These are phyloP conservation scores for Astatotilapia flaviijosephi DNA, from an alignment of 2,113 vertebrate species.

Conservation along the genomic window DNA sequence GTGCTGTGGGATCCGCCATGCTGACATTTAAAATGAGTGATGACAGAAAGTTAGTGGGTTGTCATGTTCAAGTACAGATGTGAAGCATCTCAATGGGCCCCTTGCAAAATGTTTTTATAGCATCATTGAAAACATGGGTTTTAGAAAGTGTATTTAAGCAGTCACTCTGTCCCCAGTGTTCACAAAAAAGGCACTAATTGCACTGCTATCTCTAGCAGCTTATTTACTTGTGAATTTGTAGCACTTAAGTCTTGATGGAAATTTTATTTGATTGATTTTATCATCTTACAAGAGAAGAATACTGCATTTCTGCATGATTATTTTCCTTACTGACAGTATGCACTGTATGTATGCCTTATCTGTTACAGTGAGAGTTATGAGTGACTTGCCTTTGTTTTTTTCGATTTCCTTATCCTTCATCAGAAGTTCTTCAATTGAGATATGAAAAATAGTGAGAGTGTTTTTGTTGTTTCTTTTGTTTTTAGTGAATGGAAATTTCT, in stretches of 20 bases:
- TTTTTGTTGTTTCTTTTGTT: not conserved
- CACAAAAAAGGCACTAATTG: not conserved
- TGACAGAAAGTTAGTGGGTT: not conserved
- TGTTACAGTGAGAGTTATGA: not conserved
- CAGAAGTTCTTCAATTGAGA: not conserved
- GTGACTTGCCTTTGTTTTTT: not conserved
- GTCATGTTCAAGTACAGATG: not conserved
- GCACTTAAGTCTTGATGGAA: not conserved
- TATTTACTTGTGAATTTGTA: not conserved
- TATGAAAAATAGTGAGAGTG: not conserved
- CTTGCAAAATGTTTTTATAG: not conserved
- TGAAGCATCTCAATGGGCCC: not conserved
- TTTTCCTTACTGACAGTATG: not conserved
- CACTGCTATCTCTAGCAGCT: not conserved
- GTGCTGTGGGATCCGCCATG: not conserved
- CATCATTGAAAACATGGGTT: not conserved
- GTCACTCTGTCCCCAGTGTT: not conserved
- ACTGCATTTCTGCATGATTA: not conserved
- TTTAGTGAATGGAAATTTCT: not conserved
- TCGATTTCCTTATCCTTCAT: not conserved
- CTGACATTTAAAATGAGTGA: not conserved
- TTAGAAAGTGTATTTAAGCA: not conserved
- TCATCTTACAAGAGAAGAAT: not conserved
- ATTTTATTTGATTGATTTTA: not conserved
- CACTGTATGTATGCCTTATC: not conserved